Evolutionary conservation across 1,140 invertebrate species (phyloP), one percentile per base, ranked within the genome.

Genomic region (Drosophila pandora): DNA sequence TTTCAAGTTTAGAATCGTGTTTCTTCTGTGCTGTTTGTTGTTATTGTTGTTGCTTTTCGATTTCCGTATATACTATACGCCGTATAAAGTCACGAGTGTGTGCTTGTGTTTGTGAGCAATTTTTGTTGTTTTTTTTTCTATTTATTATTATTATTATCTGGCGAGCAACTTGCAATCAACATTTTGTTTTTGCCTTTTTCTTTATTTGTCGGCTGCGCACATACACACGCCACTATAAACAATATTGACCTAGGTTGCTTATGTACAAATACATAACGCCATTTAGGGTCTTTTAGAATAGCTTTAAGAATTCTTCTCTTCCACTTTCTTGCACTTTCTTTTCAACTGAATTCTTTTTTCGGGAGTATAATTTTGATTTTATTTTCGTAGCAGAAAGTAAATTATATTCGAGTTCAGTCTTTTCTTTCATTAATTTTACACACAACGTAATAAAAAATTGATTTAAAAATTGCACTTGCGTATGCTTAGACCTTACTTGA

Each of bases 231-330:
- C 89, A 90, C 89, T 90, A 90, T 82, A 83, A 90, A 89, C 89
- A 90, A 80, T 90, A 90, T 90, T 90, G 89, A 90, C 89, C 89
- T 90, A 90, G 89, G 89, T 87, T 90, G 76, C 73, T 76, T 32
- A 37, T 50, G 22, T 49, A 43, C 25, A 58, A 45, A 45, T 61
- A 45, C 41, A 43, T 43, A 43, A 43, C 13, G 12, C 34, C 34
- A 37, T 37, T 28, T 6, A 12, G 34, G 34, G 12, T 37, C 34
- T 37, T 32, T n/a, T 28, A 7, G 10, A 37, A 3, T 10, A 23
- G 37, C 37, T 56, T 21, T 21, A 10, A 43, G 13, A 43, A 17
- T 28, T 28, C 41, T 43, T 43, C 17, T 17, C 17, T 17, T 43
- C 10, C 34, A 37, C 34, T 47, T 22, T 22, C 21, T 5, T 28